Percentiles rank a stretch among this genome's conserved stretches.
Evolutionary conservation across 2,888 invertebrate genomes (phyloP).

Genomic region (Tupiocoris notatus): DNA sequence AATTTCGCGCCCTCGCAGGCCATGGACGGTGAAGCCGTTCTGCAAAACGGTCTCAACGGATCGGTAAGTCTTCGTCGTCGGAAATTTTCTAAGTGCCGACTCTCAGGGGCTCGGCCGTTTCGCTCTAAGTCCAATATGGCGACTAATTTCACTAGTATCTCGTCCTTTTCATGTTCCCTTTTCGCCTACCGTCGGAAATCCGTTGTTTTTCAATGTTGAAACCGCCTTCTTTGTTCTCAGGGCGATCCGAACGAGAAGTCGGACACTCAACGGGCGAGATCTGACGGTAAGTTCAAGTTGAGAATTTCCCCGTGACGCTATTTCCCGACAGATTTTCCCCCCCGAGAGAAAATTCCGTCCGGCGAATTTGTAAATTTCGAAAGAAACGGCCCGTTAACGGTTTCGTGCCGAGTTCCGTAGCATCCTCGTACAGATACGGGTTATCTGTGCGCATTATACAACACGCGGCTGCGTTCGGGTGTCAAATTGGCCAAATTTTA

Average conservation of each 20-base stretch:
- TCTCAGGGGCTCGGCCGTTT: constrained; percentile 52
- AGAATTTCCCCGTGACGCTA: no score
- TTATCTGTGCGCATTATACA: no score
- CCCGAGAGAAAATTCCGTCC: no score
- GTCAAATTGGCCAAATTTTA: constrained; percentile 17
- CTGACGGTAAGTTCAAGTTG: constrained; percentile 46
- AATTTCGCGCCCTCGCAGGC: not conserved
- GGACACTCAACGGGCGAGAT: constrained; percentile 34
- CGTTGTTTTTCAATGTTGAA: no score
- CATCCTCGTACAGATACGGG: no score
- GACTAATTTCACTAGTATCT: constrained; percentile 56
- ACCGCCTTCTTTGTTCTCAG: constrained; percentile 6
- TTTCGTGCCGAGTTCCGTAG: no score
- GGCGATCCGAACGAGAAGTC: constrained; percentile 37
- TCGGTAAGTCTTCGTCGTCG: constrained; percentile 34
- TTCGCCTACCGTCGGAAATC: no score
- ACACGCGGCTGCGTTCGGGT: no score
- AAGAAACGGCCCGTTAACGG: no score
- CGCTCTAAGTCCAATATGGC: constrained; percentile 85
- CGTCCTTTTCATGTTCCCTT: not conserved
- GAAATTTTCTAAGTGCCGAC: constrained; percentile 34
- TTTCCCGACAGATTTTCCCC: no score
- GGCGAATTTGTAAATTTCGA: no score
- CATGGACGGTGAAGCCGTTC: constrained; percentile 33
- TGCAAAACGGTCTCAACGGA: constrained; percentile 40